Conservation (phyloP, 1,140 invertebrate genomes). For the Brachystomella parvula region DNA sequence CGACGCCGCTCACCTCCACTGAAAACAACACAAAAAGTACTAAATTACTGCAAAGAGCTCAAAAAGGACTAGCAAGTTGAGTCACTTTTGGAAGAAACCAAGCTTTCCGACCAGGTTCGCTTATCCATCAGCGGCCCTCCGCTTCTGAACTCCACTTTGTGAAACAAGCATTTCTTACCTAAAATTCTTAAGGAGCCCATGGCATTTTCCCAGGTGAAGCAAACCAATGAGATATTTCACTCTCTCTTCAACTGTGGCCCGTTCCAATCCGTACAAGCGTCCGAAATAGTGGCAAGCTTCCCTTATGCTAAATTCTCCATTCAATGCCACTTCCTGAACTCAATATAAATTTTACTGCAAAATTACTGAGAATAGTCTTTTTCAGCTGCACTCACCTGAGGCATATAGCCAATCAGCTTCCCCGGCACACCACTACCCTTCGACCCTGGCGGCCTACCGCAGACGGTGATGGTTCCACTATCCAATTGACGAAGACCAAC, state of each 20-base stretch:
- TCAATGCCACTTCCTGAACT: constrained; percentile 78
- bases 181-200: constrained; percentile 3
- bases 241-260: constrained; percentile 18
- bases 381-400: constrained; percentile 42
- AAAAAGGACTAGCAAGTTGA: neutral
- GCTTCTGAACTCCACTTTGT: neutral
- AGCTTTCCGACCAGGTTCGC: neutral
- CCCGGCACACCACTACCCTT: constrained; percentile 46
- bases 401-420: constrained; percentile 61
- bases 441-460: constrained; percentile 45
- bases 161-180: neutral
- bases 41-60: neutral
- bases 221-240: constrained; percentile 28
- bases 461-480: constrained; percentile 42
- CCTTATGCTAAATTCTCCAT: constrained; percentile 47
- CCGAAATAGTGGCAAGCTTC: constrained; percentile 32
- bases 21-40: neutral
- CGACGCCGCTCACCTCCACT: constrained; percentile 87
- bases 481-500: constrained; percentile 43
- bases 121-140: no score
- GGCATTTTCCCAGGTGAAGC: constrained; percentile 16
- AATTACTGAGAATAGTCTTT: neutral
- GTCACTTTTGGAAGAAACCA: neutral
- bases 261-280: constrained; percentile 21
- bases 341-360: neutral